These are phyloP conservation scores for Coenonympha glycerion DNA, from an alignment of 2,888 invertebrate genomes.

Conservation along the genomic window DNA sequence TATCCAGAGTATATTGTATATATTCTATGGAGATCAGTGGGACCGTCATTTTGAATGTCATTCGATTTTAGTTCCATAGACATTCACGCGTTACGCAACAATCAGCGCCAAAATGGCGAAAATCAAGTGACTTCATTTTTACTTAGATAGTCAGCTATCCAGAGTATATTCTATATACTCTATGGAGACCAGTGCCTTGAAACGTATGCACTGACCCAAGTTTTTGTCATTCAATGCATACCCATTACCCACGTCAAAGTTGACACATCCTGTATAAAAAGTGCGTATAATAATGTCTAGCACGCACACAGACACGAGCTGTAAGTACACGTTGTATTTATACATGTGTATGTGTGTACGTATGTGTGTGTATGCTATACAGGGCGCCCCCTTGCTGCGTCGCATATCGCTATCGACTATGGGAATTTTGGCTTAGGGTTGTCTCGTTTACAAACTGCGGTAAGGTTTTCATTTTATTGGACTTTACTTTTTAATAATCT, in stretches of 20 bases:
- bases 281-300: constrained; percentile 18
- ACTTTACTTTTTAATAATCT: too few species aligned
- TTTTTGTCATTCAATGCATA: constrained; percentile 11
- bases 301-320: constrained; percentile 14
- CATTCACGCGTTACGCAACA: too few species aligned
- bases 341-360: neutral
- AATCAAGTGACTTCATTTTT: too few species aligned
- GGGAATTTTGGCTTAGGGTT: constrained; percentile 27
- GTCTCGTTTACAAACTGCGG: neutral
- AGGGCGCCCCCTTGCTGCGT: constrained; percentile 25
- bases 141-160: too few species aligned
- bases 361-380: constrained; percentile 9
- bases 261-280: constrained; percentile 14
- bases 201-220: constrained; percentile 6
- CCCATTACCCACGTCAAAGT: constrained; percentile 13
- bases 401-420: constrained; percentile 28
- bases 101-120: too few species aligned
- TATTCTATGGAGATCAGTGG: too few species aligned
- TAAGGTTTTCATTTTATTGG: too few species aligned
- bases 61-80: too few species aligned
- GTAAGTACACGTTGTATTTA: constrained; percentile 3
- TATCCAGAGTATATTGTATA: too few species aligned
- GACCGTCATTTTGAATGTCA: too few species aligned
- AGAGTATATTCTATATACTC: neutral
- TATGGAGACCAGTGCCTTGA: neutral